Percentiles rank a stretch among this genome's conserved stretches.
Evolutionary conservation across 1,140 invertebrate species (phyloP).

Genomic region (Drosophila bocki): DNA sequence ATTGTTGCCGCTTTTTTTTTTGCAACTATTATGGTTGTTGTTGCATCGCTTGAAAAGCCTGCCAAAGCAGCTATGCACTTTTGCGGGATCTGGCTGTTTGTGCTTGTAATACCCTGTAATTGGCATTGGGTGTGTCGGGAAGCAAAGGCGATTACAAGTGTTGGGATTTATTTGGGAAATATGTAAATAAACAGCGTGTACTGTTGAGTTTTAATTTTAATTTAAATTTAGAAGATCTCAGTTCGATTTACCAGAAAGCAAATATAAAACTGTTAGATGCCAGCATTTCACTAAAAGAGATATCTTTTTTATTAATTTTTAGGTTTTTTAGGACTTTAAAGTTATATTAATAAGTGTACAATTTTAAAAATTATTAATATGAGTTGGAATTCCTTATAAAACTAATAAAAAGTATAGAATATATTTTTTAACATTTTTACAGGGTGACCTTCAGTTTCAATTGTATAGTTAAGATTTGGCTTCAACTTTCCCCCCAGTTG

Average conservation of each 20-base stretch:
- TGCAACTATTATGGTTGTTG: constrained; percentile 26
- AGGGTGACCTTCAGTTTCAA: constrained; percentile 5
- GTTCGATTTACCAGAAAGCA: background rate
- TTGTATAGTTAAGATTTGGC: background rate
- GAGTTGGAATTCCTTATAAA: too few relatives aligned
- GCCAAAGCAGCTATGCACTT: constrained; percentile 67
- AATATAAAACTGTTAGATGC: too few relatives aligned
- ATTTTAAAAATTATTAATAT: too few relatives aligned
- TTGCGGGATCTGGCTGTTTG: constrained; percentile 36
- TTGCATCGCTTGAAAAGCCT: constrained; percentile 58
- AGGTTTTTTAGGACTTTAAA: too few relatives aligned
- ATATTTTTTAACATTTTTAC: background rate
- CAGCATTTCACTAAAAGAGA: too few relatives aligned
- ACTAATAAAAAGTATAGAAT: too few relatives aligned
- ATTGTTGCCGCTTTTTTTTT: constrained; percentile 25
- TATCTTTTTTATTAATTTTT: too few relatives aligned
- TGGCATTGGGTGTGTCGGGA: background rate
- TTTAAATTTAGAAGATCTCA: background rate
- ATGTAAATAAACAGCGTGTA: background rate
- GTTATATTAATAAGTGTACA: too few relatives aligned
- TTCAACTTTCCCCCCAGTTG: constrained; percentile 28
- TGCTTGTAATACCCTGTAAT: constrained; percentile 39
- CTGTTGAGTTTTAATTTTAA: background rate
- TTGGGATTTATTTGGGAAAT: too few relatives aligned
- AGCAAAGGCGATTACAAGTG: background rate